Conservation (phyloP, 1,140 invertebrate species). For the Drosophila nannoptera region DNA sequence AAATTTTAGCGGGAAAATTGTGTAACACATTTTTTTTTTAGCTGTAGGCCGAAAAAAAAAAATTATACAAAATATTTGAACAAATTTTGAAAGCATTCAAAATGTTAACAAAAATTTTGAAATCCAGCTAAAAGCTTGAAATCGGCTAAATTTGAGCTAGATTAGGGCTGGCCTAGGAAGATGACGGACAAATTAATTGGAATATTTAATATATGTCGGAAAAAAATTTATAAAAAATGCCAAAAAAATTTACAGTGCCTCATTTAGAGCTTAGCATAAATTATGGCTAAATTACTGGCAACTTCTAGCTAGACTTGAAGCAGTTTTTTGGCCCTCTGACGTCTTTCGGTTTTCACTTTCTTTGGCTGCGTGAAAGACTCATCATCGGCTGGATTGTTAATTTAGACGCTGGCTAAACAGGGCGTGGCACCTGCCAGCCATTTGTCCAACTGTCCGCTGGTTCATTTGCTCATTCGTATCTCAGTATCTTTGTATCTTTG, state of each 20-base stretch:
- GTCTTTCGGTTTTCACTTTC: conserved; percentile 68
- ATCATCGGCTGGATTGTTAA: conserved; percentile 55
- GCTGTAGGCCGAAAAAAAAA: conserved; percentile 2
- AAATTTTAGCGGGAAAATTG: conserved; percentile 2
- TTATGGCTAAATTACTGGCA: too few species aligned
- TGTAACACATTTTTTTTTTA: background rate
- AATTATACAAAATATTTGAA: background rate
- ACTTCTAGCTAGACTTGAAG: too few species aligned
- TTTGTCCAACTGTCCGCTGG: background rate
- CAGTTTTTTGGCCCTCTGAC: conserved; percentile 9
- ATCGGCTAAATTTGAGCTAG: background rate
- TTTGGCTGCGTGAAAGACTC: conserved; percentile 56
- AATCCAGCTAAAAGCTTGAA: background rate
- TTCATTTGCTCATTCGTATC: background rate
- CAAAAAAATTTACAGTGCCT: too few species aligned
- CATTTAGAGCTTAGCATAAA: too few species aligned
- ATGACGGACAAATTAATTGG: too few species aligned
- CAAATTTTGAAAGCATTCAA: background rate
- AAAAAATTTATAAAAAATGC: too few species aligned
- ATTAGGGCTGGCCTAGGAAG: too few species aligned
- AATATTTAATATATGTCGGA: too few species aligned
- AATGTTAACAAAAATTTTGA: background rate
- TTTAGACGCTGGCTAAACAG: conserved; percentile 42
- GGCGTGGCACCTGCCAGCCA: conserved; percentile 41
- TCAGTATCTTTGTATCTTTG: conserved; percentile 8